These are phyloP conservation scores for Macrosoma leucophasiata DNA, from an alignment of 2,888 invertebrate species.

Conservation along the genomic window DNA sequence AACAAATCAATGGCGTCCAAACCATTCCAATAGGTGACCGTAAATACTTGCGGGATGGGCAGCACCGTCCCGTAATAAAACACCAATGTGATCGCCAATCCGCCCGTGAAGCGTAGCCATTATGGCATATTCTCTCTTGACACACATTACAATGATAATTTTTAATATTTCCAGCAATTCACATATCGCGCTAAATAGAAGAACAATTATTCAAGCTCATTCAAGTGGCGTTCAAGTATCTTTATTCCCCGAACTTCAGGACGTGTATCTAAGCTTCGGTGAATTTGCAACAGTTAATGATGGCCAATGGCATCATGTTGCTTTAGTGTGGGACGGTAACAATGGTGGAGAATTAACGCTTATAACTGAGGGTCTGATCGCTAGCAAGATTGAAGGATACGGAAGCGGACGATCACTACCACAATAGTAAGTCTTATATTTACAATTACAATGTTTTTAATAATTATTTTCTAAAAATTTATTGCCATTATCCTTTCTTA, in stretches of 20 bases:
- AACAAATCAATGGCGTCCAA: too few relatives aligned
- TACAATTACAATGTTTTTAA: conserved; percentile 1
- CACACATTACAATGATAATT: neutral
- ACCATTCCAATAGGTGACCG: too few relatives aligned
- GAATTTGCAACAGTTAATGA: conserved; percentile 96
- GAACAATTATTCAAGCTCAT: conserved; percentile 92
- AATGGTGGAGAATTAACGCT: conserved; percentile 90
- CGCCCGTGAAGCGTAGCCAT: too few relatives aligned
- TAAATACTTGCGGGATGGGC: too few relatives aligned
- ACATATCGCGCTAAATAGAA: conserved; percentile 84
- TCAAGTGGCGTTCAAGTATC: conserved; percentile 95
- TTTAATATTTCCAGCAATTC: conserved; percentile 77
- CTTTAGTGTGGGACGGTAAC: conserved; percentile 94
- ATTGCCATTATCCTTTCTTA: conserved; percentile 31
- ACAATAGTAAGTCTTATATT: conserved; percentile 79
- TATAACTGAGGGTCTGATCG: conserved; percentile 96
- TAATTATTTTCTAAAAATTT: conserved; percentile 3
- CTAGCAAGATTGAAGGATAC: conserved; percentile 93
- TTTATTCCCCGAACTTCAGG: conserved; percentile 90
- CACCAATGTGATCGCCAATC: too few relatives aligned
- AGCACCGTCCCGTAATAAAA: too few relatives aligned
- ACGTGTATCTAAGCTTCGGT: conserved; percentile 92
- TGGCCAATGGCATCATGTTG: conserved; percentile 97
- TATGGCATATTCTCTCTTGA: too few relatives aligned
- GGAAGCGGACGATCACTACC: conserved; percentile 88